Conservation (phyloP, 2,797 vertebrate genomes). For the Erithacus rubecula region DNA sequence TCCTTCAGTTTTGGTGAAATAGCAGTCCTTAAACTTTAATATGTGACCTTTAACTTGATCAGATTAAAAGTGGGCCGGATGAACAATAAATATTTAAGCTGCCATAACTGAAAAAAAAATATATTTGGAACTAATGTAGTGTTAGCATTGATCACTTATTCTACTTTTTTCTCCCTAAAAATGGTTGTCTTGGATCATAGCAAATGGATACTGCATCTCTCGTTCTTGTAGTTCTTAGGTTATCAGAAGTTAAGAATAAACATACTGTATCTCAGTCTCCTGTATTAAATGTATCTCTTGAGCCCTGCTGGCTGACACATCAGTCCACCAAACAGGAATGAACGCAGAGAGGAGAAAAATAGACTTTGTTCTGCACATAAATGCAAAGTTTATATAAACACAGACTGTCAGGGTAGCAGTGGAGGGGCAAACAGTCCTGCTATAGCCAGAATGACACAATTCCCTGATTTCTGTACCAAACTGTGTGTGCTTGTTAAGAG, state of each 20-base stretch:
- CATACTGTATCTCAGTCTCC: conserved; percentile 74
- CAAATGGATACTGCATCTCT: conserved; percentile 81
- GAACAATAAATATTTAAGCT: background rate
- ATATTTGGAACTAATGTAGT: conserved; percentile 34
- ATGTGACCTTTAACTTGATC: conserved; percentile 55
- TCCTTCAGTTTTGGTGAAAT: conserved; percentile 57
- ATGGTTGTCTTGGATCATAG: conserved; percentile 64
- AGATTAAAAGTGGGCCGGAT: conserved; percentile 47
- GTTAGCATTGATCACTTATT: conserved; percentile 41
- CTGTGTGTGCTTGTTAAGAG: conserved; percentile 39
- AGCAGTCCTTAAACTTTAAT: conserved; percentile 37
- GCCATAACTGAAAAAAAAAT: background rate
- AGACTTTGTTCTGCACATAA: conserved; percentile 64
- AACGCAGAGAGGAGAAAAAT: conserved; percentile 44
- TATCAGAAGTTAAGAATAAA: conserved; percentile 74
- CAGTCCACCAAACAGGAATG: conserved; percentile 50
- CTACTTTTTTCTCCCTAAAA: conserved; percentile 42
- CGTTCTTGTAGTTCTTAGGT: conserved; percentile 74
- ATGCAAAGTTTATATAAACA: conserved; percentile 59
- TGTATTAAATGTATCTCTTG: conserved; percentile 73
- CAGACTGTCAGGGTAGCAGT: conserved; percentile 36
- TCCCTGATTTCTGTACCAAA: conserved; percentile 50
- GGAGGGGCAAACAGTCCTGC: conserved; percentile 42
- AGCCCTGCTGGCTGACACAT: conserved; percentile 66
- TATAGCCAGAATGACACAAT: conserved; percentile 48